Evolutionary conservation across 2,113 vertebrate species (phyloP).

Genomic region (Malaclemys terrapin): DNA sequence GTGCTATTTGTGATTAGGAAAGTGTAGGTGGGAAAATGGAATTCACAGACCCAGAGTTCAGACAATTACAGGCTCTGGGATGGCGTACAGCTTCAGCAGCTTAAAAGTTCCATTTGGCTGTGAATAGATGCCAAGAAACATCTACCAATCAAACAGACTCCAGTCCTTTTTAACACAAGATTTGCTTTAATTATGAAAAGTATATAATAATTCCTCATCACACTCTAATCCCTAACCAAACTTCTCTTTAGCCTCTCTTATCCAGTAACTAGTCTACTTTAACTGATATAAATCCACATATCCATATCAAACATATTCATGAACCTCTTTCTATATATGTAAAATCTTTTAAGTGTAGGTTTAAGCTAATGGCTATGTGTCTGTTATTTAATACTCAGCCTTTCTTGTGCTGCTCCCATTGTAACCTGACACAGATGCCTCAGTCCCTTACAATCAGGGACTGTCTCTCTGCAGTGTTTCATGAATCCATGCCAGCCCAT

Average conservation of each 20-base stretch:
- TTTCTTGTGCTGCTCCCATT: neutral
- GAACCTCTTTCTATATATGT: neutral
- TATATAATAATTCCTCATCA: constrained; percentile 44
- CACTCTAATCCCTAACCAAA: constrained; percentile 63
- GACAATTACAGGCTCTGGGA: neutral
- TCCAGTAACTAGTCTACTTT: constrained; percentile 18
- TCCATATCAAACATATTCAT: constrained; percentile 67
- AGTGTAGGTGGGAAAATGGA: neutral
- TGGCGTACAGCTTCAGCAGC: constrained; percentile 21
- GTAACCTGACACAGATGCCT: neutral
- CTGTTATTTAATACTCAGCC: neutral
- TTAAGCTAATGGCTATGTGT: neutral
- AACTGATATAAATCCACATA: constrained; percentile 62
- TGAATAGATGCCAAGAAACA: constrained; percentile 41
- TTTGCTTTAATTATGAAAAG: constrained; percentile 56
- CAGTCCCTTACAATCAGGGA: neutral
- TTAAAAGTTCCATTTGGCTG: constrained; percentile 52
- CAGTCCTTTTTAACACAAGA: constrained; percentile 22
- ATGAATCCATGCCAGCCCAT: neutral
- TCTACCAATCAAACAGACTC: constrained; percentile 35
- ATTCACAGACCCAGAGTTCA: neutral
- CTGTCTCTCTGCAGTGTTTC: neutral
- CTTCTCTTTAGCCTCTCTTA: constrained; percentile 61
- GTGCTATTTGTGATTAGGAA: constrained; percentile 39
- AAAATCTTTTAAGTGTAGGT: neutral